Percentiles rank a stretch among this genome's conserved stretches.
These are phyloP conservation scores for Aptenodytes forsteri DNA, from an alignment of 2,113 vertebrate genomes.

Conservation along the genomic window DNA sequence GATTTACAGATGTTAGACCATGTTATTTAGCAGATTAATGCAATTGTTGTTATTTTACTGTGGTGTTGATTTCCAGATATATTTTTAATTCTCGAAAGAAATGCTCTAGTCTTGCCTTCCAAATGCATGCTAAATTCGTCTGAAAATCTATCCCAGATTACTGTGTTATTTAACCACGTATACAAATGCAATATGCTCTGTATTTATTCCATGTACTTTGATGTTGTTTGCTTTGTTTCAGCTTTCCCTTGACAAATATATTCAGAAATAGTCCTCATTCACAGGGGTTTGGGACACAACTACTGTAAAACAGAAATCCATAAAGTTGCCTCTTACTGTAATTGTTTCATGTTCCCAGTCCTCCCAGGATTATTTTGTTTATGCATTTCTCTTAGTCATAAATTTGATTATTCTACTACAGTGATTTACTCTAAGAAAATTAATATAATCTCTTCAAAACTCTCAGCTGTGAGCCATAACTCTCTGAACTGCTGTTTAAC, in stretches of 20 bases:
- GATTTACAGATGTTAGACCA: not conserved
- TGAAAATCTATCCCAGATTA: not conserved
- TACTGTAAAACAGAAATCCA: not conserved
- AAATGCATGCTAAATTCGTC: not conserved
- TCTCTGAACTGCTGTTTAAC: not conserved
- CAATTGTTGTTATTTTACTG: not conserved
- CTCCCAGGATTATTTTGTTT: not conserved
- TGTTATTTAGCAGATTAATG: not conserved
- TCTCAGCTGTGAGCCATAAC: not conserved
- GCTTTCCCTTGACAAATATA: not conserved
- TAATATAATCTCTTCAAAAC: not conserved
- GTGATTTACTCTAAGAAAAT: conserved; percentile 3
- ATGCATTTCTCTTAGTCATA: not conserved
- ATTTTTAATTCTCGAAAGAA: not conserved
- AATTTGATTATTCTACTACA: conserved; percentile 17
- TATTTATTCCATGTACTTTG: not conserved
- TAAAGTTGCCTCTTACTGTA: not conserved
- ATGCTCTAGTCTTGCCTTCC: not conserved
- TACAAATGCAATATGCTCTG: not conserved
- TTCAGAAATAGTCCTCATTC: not conserved
- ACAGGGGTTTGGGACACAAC: not conserved
- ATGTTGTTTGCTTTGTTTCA: not conserved
- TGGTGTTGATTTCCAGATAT: not conserved
- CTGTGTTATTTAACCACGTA: not conserved
- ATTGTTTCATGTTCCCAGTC: not conserved